phyloP scores from a whole-genome alignment of 2,797 vertebrate genomes.

The Cryptoblepharus egeriae region DNA sequence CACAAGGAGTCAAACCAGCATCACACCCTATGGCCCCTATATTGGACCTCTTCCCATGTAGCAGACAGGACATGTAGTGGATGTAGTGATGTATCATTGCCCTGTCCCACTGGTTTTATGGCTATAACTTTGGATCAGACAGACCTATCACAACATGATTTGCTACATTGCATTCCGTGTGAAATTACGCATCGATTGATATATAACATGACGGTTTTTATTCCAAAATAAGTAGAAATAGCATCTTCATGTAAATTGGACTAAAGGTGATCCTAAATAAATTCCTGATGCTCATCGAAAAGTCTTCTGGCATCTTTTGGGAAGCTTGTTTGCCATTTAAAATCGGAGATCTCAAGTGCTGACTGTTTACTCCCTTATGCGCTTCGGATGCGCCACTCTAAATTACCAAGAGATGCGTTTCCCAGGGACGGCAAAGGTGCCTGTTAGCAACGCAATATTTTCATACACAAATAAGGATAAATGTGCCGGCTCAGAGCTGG shows the following conservation, averaged over 20 bases:
- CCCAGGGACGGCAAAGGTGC: neutral
- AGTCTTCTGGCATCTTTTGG: neutral
- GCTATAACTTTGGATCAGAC: too few relatives aligned
- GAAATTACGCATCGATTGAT: too few relatives aligned
- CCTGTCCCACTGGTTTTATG: too few relatives aligned
- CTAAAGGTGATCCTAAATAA: slow-evolving; percentile 11
- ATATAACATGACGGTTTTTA: too few relatives aligned
- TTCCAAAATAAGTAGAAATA: too few relatives aligned
- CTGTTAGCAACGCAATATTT: slow-evolving; percentile 14
- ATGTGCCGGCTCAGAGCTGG: slow-evolving; percentile 38
- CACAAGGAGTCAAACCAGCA: too few relatives aligned
- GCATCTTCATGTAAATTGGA: slow-evolving; percentile 41
- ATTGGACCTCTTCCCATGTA: too few relatives aligned
- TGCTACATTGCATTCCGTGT: too few relatives aligned
- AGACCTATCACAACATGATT: too few relatives aligned
- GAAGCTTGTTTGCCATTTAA: slow-evolving; percentile 33
- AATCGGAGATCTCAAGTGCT: slow-evolving; percentile 1
- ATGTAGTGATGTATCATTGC: too few relatives aligned
- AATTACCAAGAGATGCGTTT: slow-evolving; percentile 34
- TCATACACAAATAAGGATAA: slow-evolving; percentile 14
- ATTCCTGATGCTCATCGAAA: slow-evolving; percentile 25
- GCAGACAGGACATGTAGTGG: too few relatives aligned
- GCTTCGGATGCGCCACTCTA: neutral
- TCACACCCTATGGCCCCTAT: too few relatives aligned
- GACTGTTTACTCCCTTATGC: neutral